phyloP scores from a whole-genome alignment of 1,140 invertebrate species.

The Conus ventricosus region DNA sequence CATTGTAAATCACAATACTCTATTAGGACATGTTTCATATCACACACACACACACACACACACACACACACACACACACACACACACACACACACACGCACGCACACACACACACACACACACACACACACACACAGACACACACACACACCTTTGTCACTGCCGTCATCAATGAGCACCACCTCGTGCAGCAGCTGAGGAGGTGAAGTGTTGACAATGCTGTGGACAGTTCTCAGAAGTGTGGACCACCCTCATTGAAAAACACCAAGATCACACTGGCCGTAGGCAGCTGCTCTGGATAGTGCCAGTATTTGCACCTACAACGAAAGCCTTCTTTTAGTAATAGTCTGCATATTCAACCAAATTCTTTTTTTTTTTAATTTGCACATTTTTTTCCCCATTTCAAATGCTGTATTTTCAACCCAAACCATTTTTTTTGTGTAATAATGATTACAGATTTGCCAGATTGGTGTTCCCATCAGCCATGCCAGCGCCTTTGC shows the following conservation, averaged over 20 bases:
- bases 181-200: slow-evolving; percentile 94
- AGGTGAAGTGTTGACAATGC: slow-evolving; percentile 94
- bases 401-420: no score
- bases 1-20: no score
- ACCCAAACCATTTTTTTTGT: background rate
- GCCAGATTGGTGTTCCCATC: background rate
- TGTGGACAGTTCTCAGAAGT: slow-evolving; percentile 95
- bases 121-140: background rate
- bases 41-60: no score
- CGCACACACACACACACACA: background rate
- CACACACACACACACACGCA: no score
- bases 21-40: no score
- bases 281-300: slow-evolving; percentile 88
- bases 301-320: slow-evolving; percentile 97
- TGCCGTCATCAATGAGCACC: slow-evolving; percentile 98
- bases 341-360: no score
- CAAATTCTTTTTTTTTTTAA: no score
- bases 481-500: no score
- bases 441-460: background rate
- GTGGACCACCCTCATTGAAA: slow-evolving; percentile 98
- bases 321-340: background rate
- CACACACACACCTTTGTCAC: slow-evolving; percentile 80
- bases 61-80: no score
- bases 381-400: no score
- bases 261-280: slow-evolving; percentile 98